Evolutionary conservation across 2,888 invertebrate genomes (phyloP), one percentile per base, ranked within the genome.

Genomic region (Clepsis dumicolana): DNA sequence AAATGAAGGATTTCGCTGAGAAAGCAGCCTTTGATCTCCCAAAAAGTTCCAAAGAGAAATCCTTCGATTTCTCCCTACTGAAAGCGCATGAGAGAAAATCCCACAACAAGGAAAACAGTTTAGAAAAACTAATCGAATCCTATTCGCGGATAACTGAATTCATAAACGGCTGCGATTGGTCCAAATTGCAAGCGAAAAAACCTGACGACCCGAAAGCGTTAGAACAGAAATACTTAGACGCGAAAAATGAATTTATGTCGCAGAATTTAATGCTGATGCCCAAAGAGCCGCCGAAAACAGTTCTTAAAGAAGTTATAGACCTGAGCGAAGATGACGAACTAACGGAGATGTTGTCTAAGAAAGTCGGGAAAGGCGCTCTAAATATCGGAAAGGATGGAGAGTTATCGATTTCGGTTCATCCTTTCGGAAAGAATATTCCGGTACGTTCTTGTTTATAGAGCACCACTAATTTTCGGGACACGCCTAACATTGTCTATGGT

Each of bases 1-100:
- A 93, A 85, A 94, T 94, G 91, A 93, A 93, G 74, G 89, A 93
- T 67, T 94, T 94, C 77, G 93, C 94, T 8, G 93, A 94, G 74
- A 93, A 91, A 72, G 92, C 92, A 0, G 89, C 94, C 0, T 91
- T 94, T 65, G 94, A 93, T 71, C 75, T 93, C 4, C 91, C 93
- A 0, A 94, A 92, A 77, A 77, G 83, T 5, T 72, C 77, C 0
- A 91, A 88, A 78, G 87, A 87, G 29, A 89, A 87, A 75, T 82
- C 83, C 64, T 87, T 78, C 69, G 87, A 90, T 70, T 85, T 90
- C 73, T 77, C 85, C 0, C 73, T 88, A 1, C 76, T 85, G 64
- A 88, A 86, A 73, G 75, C 88, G 2, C 80, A 81, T 1, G 85
- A 87, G 21, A 85, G 82, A 70, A 83, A 82, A 62, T 65, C 73